phyloP scores from a whole-genome alignment of 2,888 invertebrate species.

The Antheraea yamamai region DNA sequence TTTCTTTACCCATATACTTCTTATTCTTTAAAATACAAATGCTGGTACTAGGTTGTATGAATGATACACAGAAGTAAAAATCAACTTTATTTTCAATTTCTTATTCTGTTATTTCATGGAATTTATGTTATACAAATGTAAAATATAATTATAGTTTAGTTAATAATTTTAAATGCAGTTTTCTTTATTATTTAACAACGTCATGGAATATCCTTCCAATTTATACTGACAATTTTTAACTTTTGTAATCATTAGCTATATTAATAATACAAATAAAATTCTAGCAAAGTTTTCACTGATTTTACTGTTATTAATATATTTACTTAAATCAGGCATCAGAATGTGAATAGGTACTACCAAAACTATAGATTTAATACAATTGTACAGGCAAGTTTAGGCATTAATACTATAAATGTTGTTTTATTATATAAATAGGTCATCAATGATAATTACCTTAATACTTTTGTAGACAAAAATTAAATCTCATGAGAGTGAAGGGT shows the following conservation, averaged over 20 bases:
- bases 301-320: background rate
- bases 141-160: slow-evolving; percentile 78
- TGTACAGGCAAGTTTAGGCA: slow-evolving; percentile 76
- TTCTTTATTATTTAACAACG: slow-evolving; percentile 68
- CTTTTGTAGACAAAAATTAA: slow-evolving; percentile 1
- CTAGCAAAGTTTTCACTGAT: background rate
- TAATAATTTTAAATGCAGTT: slow-evolving; percentile 78
- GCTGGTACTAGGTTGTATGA: slow-evolving; percentile 18
- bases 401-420: slow-evolving; percentile 43
- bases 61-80: slow-evolving; percentile 58
- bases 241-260: slow-evolving; percentile 1
- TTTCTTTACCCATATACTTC: background rate
- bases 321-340: background rate
- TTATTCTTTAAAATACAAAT: background rate
- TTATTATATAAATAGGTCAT: slow-evolving; percentile 30
- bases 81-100: slow-evolving; percentile 79
- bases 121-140: slow-evolving; percentile 79
- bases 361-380: slow-evolving; percentile 61
- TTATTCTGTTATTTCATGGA: slow-evolving; percentile 73
- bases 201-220: slow-evolving; percentile 66
- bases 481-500: slow-evolving; percentile 67
- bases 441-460: slow-evolving; percentile 5
- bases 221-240: slow-evolving; percentile 46
- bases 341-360: background rate
- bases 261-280: background rate